These are phyloP conservation scores for Diorhabda sublineata DNA, from an alignment of 1,140 invertebrate genomes.

Conservation along the genomic window DNA sequence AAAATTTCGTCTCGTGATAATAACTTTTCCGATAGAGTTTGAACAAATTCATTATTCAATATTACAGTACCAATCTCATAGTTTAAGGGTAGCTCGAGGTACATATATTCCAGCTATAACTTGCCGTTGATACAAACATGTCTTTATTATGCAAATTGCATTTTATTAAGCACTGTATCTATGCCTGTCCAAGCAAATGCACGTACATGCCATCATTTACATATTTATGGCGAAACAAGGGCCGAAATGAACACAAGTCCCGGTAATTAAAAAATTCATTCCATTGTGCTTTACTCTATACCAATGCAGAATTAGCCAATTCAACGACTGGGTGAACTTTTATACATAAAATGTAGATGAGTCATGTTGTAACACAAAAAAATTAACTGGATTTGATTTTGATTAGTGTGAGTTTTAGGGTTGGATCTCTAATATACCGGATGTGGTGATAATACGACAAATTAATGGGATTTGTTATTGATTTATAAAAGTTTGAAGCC, in stretches of 20 bases:
- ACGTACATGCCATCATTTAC: constrained; percentile 7
- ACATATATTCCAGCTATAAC: no score
- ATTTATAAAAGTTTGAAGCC: no score
- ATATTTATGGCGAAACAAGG: constrained; percentile 5
- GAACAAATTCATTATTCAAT: no score
- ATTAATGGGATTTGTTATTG: no score
- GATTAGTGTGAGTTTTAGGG: neutral
- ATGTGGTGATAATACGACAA: neutral
- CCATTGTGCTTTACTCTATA: neutral
- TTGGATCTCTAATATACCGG: neutral
- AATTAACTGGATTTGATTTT: neutral
- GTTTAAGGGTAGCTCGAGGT: no score
- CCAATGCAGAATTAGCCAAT: constrained; percentile 2
- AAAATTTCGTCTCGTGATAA: no score
- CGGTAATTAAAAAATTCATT: constrained; percentile 9
- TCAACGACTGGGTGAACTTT: neutral
- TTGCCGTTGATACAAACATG: neutral
- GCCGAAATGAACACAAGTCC: constrained; percentile 3
- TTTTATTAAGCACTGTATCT: constrained; percentile 7
- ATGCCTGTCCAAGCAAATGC: constrained; percentile 8
- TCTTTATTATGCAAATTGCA: constrained; percentile 5
- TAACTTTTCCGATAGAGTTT: no score
- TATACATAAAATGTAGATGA: neutral
- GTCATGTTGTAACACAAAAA: neutral
- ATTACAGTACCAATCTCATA: no score